Evolutionary conservation across 2,888 invertebrate genomes (phyloP).

Genomic region (Pyralis farinalis): DNA sequence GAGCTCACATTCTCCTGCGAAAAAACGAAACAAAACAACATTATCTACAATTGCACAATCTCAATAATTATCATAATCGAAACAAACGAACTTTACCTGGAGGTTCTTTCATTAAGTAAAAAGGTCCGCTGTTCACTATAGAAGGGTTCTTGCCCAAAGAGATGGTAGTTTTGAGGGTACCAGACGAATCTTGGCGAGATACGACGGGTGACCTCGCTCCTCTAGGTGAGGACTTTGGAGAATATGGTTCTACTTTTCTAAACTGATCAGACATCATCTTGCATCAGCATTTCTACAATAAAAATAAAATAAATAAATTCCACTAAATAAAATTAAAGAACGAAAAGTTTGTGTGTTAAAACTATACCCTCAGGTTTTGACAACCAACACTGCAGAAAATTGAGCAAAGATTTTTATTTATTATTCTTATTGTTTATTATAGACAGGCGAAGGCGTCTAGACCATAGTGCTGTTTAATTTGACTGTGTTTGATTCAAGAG

Average conservation of each 20-base stretch:
- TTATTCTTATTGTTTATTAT: too few species aligned
- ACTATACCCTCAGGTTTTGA: conserved; percentile 47
- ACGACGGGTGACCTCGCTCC: conserved; percentile 97
- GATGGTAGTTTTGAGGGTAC: conserved; percentile 98
- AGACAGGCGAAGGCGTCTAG: too few species aligned
- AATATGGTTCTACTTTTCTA: conserved; percentile 96
- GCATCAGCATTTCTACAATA: conserved; percentile 77
- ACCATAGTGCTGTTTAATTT: too few species aligned
- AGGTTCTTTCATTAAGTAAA: conserved; percentile 98
- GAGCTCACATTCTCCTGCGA: conserved; percentile 92
- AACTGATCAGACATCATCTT: conserved; percentile 96
- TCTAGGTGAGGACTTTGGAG: conserved; percentile 96
- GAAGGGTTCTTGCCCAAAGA: conserved; percentile 98
- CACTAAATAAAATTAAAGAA: conserved; percentile 56
- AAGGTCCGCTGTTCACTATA: conserved; percentile 98
- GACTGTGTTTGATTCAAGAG: too few species aligned
- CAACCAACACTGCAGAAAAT: conserved; percentile 44
- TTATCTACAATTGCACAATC: neutral
- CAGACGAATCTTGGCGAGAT: conserved; percentile 97
- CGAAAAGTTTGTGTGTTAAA: conserved; percentile 65
- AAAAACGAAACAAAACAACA: conserved; percentile 1
- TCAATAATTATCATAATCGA: neutral
- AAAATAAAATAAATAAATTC: conserved; percentile 55
- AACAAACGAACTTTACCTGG: conserved; percentile 83
- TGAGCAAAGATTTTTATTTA: too few species aligned